Base-by-base conservation (phyloP, 2,113 vertebrate genomes). In the Ictalurus punctatus region DNA sequence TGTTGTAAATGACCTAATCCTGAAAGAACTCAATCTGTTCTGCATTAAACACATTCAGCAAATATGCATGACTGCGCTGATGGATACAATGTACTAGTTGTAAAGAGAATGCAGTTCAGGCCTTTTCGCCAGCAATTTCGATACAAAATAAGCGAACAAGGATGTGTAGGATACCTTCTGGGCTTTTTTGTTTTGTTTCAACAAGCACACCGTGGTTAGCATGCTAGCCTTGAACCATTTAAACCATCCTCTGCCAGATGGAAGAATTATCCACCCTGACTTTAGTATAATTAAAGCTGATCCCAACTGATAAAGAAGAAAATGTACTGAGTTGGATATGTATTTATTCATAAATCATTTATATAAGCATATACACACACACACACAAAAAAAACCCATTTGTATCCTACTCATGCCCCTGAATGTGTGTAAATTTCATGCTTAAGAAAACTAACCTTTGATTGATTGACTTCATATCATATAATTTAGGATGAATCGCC, bases 1-100 rank as follows among this genome's bases (percentile, higher is more conserved):
- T 69, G n/a, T 10, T 87, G 27, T 56, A 21, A 63, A 54, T 81
- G 61, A 76, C 12, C 48, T 23, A 81, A 67, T 16, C 10, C 65
- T 73, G 4, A 69, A 59, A 83, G 52, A 73, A 73, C 13, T 23
- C 14, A 17, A 59, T 83, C 44, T 83, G 67, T 25, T 56, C 25
- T 83, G 63, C 27, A 58, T 82, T 83, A 88, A 82, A 56, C 44
- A 37, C 52, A 82, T 80, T 48, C 25, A 79, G 14, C 37, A 61
- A 79, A 80, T 65, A 73, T 65, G 40, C 37, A 34, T 76, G 34
- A 86, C 44, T n/a, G 30, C 23, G 61, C 74, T 87, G 86, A 79
- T 87, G 44, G 27, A 54, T 40, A 54, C 30, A 83, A 23, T n/a
- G n/a, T 67, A 73, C 30, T 69, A 56, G 56, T 14, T 73, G 65